Base-by-base conservation (phyloP, 2,113 vertebrate species). In the Aphelocoma coerulescens region DNA sequence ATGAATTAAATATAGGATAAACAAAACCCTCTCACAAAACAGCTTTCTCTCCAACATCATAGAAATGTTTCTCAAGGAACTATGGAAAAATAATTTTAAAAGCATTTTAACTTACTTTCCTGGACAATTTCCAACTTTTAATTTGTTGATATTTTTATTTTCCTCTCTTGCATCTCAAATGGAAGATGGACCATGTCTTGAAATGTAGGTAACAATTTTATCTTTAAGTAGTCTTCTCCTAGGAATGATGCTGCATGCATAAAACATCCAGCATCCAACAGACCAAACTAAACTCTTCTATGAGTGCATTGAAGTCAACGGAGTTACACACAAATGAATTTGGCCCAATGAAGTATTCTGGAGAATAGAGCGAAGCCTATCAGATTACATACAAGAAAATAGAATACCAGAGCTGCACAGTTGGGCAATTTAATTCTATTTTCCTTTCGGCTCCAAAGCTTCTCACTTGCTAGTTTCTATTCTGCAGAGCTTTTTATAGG, bases 1-100 rank as follows among this genome's bases (percentile, higher is more conserved):
- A 72, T 72, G 2, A 91, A 88, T 89, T 91, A 91, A 94, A 82
- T 79, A 85, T 4, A 68, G 41, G 58, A 89, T 94, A 96, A 95
- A 92, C 73, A 94, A 79, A 84, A 77, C 11, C 22, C 44, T 15
- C 33, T 30, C 28, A 33, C 0, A 0, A 51, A 92, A 32, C 30
- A 81, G 24, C 43, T 58, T 88, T 80, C 28, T 68, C 17, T 88
- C 26, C 33, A 91, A 68, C 48, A 62, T 46, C 12, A 41, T 32
- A 89, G 57, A 88, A 89, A 63, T n/a, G 12, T 65, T 94, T 88
- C 54, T 61, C n/a, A 89, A 84, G 48, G 41, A 91, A 87, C 11
- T n/a, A 16, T 30, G n/a, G 30, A 35, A 85, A 71, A 59, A 71
- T 43, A 13, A 7, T 17, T 19, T 59, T 4, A 19, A 52, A 92